phyloP scores from a whole-genome alignment of 2,797 vertebrate genomes.

The Poecilia gillii region DNA sequence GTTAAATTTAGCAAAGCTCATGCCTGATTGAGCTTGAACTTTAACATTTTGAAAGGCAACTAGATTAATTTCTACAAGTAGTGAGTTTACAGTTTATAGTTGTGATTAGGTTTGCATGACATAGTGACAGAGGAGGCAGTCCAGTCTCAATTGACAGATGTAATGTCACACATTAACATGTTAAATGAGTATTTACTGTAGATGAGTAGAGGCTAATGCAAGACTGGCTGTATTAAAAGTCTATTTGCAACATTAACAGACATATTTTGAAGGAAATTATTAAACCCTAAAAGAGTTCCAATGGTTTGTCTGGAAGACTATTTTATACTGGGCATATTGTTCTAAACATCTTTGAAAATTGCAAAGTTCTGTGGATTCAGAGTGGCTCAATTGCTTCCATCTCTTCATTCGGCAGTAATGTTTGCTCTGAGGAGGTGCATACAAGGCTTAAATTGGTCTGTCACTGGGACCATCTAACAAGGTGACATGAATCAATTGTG shows the following conservation, averaged over 20 bases:
- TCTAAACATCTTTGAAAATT: background rate
- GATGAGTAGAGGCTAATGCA: background rate
- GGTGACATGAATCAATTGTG: constrained; percentile 43
- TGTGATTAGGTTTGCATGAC: background rate
- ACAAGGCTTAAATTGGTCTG: constrained; percentile 17
- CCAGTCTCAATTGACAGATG: background rate
- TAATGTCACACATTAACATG: background rate
- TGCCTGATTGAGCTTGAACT: too few relatives aligned
- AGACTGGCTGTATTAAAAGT: background rate
- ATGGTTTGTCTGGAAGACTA: background rate
- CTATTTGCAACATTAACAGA: background rate
- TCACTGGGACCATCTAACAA: constrained; percentile 22
- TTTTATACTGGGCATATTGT: background rate
- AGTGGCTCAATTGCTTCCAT: constrained; percentile 8
- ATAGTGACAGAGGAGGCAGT: background rate
- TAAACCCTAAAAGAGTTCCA: background rate
- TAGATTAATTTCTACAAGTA: too few relatives aligned
- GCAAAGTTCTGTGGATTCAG: constrained; percentile 12
- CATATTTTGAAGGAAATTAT: background rate
- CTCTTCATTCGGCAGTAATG: constrained; percentile 20
- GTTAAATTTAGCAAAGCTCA: too few relatives aligned
- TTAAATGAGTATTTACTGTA: background rate
- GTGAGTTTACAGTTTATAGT: too few relatives aligned
- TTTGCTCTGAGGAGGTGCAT: constrained; percentile 17
- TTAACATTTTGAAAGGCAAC: too few relatives aligned